These are phyloP conservation scores for Megamerina dolium DNA, from an alignment of 2,888 invertebrate species.

Conservation along the genomic window DNA sequence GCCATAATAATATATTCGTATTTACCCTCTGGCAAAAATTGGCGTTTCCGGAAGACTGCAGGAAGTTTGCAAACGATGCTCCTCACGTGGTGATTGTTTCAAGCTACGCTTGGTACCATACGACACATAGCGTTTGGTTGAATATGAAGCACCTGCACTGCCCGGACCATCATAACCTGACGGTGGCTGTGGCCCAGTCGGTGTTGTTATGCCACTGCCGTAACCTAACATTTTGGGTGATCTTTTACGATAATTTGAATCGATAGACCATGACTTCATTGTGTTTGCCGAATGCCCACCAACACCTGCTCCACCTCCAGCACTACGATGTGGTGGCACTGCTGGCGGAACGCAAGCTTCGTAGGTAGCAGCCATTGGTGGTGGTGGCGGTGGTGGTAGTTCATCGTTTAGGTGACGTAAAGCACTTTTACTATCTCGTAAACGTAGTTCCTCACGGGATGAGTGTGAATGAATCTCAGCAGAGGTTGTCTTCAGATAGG, in stretches of 20 bases:
- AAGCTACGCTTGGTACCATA: constrained; percentile 49
- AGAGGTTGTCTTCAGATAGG: constrained; percentile 14
- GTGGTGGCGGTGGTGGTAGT: constrained; percentile 38
- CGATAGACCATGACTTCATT: constrained; percentile 80
- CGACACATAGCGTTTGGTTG: constrained; percentile 47
- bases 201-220: constrained; percentile 47
- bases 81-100: constrained; percentile 56
- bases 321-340: constrained; percentile 69
- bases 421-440: constrained; percentile 21
- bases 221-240: constrained; percentile 52
- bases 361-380: constrained; percentile 27
- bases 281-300: constrained; percentile 58
- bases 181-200: constrained; percentile 34
- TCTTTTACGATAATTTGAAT: constrained; percentile 66
- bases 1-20: neutral
- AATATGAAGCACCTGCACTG: too few relatives aligned
- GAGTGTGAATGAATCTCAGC: constrained; percentile 23
- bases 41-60: constrained; percentile 86
- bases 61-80: constrained; percentile 68
- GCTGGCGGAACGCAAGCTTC: constrained; percentile 56
- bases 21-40: constrained; percentile 69
- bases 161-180: constrained; percentile 27
- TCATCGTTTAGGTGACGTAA: constrained; percentile 39
- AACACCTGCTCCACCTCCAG: too few relatives aligned
- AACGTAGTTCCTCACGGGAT: constrained; percentile 14